A percentile compares a stretch with the other conserved stretches of the same genome.
phyloP scores from a whole-genome alignment of 2,113 vertebrate genomes.

The Sardina pilchardus region DNA sequence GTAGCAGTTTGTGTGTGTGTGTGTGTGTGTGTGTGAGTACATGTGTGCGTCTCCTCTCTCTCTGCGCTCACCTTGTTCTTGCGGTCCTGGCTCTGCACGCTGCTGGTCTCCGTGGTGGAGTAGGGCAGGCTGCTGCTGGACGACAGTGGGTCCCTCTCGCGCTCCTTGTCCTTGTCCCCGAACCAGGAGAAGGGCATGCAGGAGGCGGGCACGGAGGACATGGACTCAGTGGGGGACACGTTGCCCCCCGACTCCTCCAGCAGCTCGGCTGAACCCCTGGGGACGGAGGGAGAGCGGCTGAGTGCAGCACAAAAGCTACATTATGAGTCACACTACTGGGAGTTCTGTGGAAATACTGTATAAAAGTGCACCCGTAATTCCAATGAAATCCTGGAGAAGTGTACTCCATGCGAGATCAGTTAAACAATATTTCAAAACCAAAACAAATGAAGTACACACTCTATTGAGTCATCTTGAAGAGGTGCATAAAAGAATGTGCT shows the following conservation, averaged over 20 bases:
- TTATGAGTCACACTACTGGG: background rate
- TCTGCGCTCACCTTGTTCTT: conserved; percentile 78
- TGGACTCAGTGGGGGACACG: conserved; percentile 83
- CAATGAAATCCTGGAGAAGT: too few species aligned
- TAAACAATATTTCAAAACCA: too few species aligned
- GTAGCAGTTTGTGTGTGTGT: background rate
- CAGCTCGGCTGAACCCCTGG: conserved; percentile 84
- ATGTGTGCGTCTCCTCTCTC: conserved; percentile 58
- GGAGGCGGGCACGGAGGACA: conserved; percentile 86
- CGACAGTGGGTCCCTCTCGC: conserved; percentile 75
- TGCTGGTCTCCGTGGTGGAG: conserved; percentile 66
- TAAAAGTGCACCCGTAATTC: too few species aligned
- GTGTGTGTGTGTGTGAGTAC: background rate
- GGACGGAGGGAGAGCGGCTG: background rate
- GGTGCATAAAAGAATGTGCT: too few species aligned
- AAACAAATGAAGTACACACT: too few species aligned
- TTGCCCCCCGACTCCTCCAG: conserved; percentile 83
- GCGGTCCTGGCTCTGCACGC: conserved; percentile 77
- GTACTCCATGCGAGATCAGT: too few species aligned
- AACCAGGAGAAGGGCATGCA: conserved; percentile 95
- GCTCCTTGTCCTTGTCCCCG: conserved; percentile 86
- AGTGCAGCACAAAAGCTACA: background rate
- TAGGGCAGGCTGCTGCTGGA: conserved; percentile 79
- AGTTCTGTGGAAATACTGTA: too few species aligned
- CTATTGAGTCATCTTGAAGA: too few species aligned